phyloP scores from a whole-genome alignment of 2,113 vertebrate species.

The Onychostoma macrolepis region DNA sequence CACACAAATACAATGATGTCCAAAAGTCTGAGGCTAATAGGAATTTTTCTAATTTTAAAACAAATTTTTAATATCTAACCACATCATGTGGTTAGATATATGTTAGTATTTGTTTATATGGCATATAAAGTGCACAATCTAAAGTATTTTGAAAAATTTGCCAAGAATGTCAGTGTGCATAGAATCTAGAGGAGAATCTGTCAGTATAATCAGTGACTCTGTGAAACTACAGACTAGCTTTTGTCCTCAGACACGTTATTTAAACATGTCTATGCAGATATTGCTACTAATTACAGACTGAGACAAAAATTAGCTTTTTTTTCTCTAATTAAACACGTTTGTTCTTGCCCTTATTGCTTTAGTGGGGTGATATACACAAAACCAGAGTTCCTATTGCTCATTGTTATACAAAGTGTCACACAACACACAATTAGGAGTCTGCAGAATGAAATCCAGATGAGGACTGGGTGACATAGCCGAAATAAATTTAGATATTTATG shows the following conservation, averaged over 20 bases:
- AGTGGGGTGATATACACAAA: conserved; percentile 55
- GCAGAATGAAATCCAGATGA: neutral
- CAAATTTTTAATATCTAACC: neutral
- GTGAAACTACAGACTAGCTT: conserved; percentile 67
- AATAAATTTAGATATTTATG: neutral
- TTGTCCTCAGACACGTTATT: conserved; percentile 61
- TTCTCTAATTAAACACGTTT: conserved; percentile 65
- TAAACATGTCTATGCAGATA: conserved; percentile 63
- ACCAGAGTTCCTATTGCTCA: conserved; percentile 49
- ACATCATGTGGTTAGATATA: too few relatives aligned
- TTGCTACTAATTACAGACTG: conserved; percentile 58
- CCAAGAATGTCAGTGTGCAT: neutral
- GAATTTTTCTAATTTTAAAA: neutral
- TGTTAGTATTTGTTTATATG: neutral
- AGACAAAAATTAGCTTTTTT: conserved; percentile 56
- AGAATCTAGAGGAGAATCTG: neutral
- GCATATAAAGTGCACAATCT: neutral
- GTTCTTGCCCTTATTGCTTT: conserved; percentile 57
- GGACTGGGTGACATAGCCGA: neutral
- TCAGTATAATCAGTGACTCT: conserved; percentile 49
- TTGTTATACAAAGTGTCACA: conserved; percentile 1
- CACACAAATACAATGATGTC: neutral
- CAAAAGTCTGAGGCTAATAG: neutral
- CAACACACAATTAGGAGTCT: neutral
- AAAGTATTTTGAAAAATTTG: neutral